phyloP scores from a whole-genome alignment of 2,888 invertebrate genomes.

The Leucophenga montana region DNA sequence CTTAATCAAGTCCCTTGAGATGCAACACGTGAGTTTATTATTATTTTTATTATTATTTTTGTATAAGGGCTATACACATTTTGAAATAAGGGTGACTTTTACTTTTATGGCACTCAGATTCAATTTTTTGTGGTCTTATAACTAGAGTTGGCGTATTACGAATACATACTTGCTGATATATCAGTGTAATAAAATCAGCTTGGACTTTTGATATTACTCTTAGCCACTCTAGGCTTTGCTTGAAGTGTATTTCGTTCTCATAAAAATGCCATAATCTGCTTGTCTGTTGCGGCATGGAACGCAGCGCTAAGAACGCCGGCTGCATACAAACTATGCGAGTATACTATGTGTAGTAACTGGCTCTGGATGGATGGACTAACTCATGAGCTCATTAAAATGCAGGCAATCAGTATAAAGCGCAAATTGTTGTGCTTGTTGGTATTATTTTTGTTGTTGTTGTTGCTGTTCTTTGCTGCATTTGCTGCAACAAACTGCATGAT shows the following conservation, averaged over 20 bases:
- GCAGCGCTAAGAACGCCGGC: neutral
- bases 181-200: conserved; percentile 4
- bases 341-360: neutral
- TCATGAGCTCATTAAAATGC: conserved; percentile 63
- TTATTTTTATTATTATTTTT: too few relatives aligned
- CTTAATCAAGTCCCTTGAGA: conserved; percentile 70
- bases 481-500: conserved; percentile 50
- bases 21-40: conserved; percentile 66
- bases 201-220: too few relatives aligned
- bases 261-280: conserved; percentile 11
- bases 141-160: neutral
- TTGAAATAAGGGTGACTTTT: conserved; percentile 11
- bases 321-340: conserved; percentile 13
- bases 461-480: conserved; percentile 50
- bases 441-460: conserved; percentile 33
- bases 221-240: too few relatives aligned
- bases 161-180: neutral
- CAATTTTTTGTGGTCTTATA: neutral
- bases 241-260: neutral
- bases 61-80: too few relatives aligned
- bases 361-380: conserved; percentile 49
- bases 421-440: neutral
- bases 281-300: neutral
- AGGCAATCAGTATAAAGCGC: conserved; percentile 45
- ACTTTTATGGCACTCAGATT: too few relatives aligned